These are phyloP conservation scores for Spilosoma lubricipeda DNA, from an alignment of 2,888 invertebrate genomes.

Conservation along the genomic window DNA sequence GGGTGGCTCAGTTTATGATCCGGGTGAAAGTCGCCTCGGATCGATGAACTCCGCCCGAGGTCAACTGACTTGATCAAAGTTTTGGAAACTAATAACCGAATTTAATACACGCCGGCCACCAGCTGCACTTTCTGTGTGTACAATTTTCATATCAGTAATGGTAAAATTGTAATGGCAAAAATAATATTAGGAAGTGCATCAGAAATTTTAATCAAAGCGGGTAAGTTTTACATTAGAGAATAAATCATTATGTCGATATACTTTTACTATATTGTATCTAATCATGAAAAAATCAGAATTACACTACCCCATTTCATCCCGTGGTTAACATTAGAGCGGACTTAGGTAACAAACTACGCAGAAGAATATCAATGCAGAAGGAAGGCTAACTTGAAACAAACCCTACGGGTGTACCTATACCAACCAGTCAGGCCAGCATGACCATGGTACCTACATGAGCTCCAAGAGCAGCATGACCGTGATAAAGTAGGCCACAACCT, in stretches of 20 bases:
- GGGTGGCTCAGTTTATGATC: slow-evolving; percentile 86
- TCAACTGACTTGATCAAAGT: slow-evolving; percentile 82
- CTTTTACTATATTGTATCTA: neutral
- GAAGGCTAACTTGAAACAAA: too few relatives aligned
- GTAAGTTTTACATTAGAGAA: neutral
- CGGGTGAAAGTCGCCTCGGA: slow-evolving; percentile 84
- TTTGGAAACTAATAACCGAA: slow-evolving; percentile 83
- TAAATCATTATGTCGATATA: too few relatives aligned
- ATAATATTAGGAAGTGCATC: neutral
- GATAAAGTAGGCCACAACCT: too few relatives aligned
- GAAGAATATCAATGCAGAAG: too few relatives aligned
- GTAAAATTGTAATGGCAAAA: neutral
- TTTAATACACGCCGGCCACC: slow-evolving; percentile 77
- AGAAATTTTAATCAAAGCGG: neutral
- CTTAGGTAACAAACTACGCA: too few relatives aligned
- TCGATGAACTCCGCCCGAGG: slow-evolving; percentile 82
- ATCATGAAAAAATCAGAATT: too few relatives aligned
- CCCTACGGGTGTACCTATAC: too few relatives aligned
- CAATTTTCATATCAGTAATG: neutral
- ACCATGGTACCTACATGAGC: too few relatives aligned
- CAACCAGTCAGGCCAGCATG: too few relatives aligned
- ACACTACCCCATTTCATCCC: too few relatives aligned
- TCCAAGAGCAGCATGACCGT: too few relatives aligned
- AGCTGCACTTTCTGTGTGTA: slow-evolving; percentile 62
- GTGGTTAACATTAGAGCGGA: too few relatives aligned